Evolutionary conservation across 1,140 invertebrate genomes (phyloP), one percentile per base, ranked within the genome.

Genomic region (Dufourea novaeangliae): DNA sequence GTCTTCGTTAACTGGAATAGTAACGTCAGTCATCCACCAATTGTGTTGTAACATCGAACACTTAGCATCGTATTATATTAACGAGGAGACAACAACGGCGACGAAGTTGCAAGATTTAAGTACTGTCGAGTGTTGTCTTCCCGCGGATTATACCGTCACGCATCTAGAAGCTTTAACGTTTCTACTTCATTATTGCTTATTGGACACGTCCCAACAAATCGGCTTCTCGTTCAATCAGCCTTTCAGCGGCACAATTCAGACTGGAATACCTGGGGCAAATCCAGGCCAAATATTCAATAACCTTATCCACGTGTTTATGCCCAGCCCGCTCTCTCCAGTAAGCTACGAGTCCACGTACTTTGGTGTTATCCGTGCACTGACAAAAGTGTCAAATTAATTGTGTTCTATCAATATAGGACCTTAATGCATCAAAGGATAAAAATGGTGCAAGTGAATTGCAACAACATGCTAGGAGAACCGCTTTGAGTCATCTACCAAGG

Each of bases 1-100:
- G 44, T 92, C 94, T 34, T 95, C 96, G 6, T 90, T 98, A 14
- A 95, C 96, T 8, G 95, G 95, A 52, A 95, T 97, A 57, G 95
- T 96, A 4, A 95, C 97, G 20, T 95, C 94, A 75, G 95, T 97
- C 1, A 95, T 97, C 41, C 95, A 96, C 85, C 97, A 98, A 85
- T 90, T 98, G 20, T 98, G 97, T 90, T 94, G 94, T 50, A 98
- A 98, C 88, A 94, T 98, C 41, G 97, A 98, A 88, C 91, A 93
- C 39, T 84, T 96, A 22, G 91, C 93, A 0, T 90, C 89, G 12
- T 93, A 93, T 80, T 94, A 94, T 61, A 88, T 91, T 0, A 88
- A 34, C 22, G 87, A 91, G 11, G 88, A 85, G 11, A 68, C 81
- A 8, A 8, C 83, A 17, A 83, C 86, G n/a, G 78, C 79, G 14